Conservation (phyloP, 2,888 invertebrate species). For the Pandemis cinnamomeana region DNA sequence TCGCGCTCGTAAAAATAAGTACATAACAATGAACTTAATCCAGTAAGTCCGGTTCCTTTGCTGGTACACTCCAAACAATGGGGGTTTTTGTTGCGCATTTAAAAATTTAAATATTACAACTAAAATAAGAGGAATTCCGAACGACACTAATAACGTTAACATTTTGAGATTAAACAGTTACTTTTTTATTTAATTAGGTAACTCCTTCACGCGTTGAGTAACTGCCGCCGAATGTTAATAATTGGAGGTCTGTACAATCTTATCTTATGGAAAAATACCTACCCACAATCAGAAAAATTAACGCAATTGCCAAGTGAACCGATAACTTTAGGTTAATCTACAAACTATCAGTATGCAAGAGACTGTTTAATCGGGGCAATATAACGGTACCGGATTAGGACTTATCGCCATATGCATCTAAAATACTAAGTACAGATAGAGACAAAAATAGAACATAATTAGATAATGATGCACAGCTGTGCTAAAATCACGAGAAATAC, state of each 20-base stretch:
- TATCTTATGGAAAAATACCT: slow-evolving; percentile 31
- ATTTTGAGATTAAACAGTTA: slow-evolving; percentile 49
- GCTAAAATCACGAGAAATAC: background rate
- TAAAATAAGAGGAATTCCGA: slow-evolving; percentile 55
- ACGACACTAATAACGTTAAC: slow-evolving; percentile 57
- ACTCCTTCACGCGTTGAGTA: background rate
- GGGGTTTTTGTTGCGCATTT: slow-evolving; percentile 64
- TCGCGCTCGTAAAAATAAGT: slow-evolving; percentile 65
- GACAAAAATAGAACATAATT: background rate
- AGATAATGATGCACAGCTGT: background rate
- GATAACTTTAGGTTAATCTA: slow-evolving; percentile 15
- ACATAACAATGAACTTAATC: slow-evolving; percentile 81
- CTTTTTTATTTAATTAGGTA: background rate
- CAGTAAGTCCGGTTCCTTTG: slow-evolving; percentile 78
- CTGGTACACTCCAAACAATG: slow-evolving; percentile 82
- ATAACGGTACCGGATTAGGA: background rate
- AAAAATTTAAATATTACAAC: slow-evolving; percentile 65
- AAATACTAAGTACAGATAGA: background rate
- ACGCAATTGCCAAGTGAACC: background rate
- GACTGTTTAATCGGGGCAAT: slow-evolving; percentile 1
- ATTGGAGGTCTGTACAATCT: slow-evolving; percentile 19
- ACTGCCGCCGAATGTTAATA: slow-evolving; percentile 15
- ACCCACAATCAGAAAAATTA: slow-evolving; percentile 19
- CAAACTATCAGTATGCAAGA: slow-evolving; percentile 5
- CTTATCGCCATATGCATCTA: background rate